Base-by-base conservation (phyloP, 2,113 vertebrate genomes). In the Butorides virescens region DNA sequence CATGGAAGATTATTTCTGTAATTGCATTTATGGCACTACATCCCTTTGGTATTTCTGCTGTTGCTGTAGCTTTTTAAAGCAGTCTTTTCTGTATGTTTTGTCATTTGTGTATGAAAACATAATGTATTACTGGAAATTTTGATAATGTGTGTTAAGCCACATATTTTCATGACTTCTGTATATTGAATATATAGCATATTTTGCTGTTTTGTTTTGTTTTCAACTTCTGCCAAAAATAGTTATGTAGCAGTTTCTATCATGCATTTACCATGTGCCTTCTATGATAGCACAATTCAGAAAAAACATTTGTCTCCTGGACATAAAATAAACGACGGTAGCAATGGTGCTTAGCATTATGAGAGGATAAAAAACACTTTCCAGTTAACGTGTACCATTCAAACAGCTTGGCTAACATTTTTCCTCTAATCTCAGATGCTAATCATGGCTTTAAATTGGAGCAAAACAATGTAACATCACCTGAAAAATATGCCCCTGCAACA, bases 391-490 rank as follows among this genome's bases (percentile, higher is more conserved):
- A 29, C 44, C 50, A 53, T 91, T 76, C 34, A 65, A 88, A 77
- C 39, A 94, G 49, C 53, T 81, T 46, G 55, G 63, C 32, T 82
- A 79, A 37, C 18, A 13, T 78, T 91, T 81, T 75, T 18, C 72
- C 65, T 88, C 70, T 88, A 55, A 61, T 87, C 73, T 75, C 75
- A 95, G 82, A 63, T 76, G 77, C 87, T 90, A 93, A 92, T 61
- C 94, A 37, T 85, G 62, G 58, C 87, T 95, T 97, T 96, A 26
- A 91, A 68, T 37, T 62, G 72, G n/a, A 91, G 84, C 58, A 78
- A 56, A 82, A 61, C 66, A 81, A 12, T 26, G 34, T 79, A 58
- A 66, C 4, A 0, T 62, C 89, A 87, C 92, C 78, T 72, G 46
- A 66, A 91, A 91, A 84, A 53, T 58, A 30, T 25, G 26, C 21